phyloP scores from a whole-genome alignment of 1,140 invertebrate species.

The Sycophaga agraensis region DNA sequence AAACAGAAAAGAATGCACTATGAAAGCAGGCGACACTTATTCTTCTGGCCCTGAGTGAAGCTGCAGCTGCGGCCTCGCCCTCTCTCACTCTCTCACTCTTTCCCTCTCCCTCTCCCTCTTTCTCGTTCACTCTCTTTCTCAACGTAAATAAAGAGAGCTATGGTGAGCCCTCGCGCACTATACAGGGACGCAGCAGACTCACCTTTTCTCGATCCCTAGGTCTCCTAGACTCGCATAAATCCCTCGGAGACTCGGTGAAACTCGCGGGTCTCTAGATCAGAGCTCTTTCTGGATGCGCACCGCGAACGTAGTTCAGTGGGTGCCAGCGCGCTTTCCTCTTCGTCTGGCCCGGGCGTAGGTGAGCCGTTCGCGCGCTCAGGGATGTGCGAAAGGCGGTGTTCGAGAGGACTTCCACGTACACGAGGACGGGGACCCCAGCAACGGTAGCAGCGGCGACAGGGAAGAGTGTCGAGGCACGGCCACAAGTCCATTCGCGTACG shows the following conservation, averaged over 20 bases:
- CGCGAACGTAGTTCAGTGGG: too few relatives aligned
- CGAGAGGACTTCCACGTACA: neutral
- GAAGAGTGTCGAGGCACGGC: neutral
- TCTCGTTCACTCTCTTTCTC: neutral
- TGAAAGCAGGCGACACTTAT: neutral
- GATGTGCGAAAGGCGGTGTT: neutral
- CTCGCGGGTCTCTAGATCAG: too few relatives aligned
- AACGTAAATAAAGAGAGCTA: constrained; percentile 6
- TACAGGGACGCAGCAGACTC: neutral
- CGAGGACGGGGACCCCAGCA: neutral
- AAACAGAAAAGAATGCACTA: neutral
- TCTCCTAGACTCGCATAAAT: neutral
- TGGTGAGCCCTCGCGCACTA: too few relatives aligned
- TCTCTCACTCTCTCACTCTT: constrained; percentile 3
- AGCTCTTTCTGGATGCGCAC: too few relatives aligned
- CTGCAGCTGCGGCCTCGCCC: neutral
- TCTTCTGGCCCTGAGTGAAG: too few relatives aligned
- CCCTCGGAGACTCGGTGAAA: neutral
- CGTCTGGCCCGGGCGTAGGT: neutral
- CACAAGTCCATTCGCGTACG: neutral
- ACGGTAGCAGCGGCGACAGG: too few relatives aligned
- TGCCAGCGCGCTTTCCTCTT: neutral
- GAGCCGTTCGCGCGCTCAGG: neutral
- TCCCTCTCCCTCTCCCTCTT: neutral
- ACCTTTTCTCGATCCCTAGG: neutral